These are phyloP conservation scores for Cremastinae sp. DNA, from an alignment of 2,888 invertebrate species.

Conservation along the genomic window DNA sequence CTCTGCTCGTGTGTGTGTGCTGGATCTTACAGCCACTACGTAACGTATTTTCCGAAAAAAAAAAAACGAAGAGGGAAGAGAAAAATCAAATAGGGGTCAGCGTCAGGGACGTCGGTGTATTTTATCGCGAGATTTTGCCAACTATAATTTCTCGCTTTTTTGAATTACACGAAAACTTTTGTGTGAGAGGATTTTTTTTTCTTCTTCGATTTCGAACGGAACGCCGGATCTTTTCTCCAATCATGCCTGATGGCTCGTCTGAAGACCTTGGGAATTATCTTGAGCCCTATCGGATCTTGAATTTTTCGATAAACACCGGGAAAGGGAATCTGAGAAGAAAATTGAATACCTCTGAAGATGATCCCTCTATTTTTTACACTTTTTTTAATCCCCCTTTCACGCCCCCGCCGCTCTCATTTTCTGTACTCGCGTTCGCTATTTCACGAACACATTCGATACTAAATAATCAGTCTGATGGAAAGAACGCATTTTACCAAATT, in stretches of 20 bases:
- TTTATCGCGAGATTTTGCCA: neutral
- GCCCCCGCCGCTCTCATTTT: neutral
- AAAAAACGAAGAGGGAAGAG: neutral
- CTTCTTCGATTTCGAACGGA: neutral
- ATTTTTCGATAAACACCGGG: too few species aligned
- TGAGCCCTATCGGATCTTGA: too few species aligned
- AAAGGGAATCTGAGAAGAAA: neutral
- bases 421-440: neutral
- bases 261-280: too few species aligned
- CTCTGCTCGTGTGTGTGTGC: neutral
- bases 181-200: too few species aligned
- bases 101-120: constrained; percentile 23
- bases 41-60: constrained; percentile 14
- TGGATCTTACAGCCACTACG: neutral
- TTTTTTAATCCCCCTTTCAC: neutral
- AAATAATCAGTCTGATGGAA: constrained; percentile 42
- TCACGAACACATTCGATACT: neutral
- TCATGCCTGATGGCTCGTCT: too few species aligned
- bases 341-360: constrained; percentile 22
- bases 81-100: constrained; percentile 55
- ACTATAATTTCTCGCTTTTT: neutral
- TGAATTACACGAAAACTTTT: too few species aligned
- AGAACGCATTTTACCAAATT: neutral
- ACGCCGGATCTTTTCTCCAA: too few species aligned
- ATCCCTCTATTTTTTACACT: neutral